Conservation (phyloP, 2,113 vertebrate species). For the Oncorhynchus masou region DNA sequence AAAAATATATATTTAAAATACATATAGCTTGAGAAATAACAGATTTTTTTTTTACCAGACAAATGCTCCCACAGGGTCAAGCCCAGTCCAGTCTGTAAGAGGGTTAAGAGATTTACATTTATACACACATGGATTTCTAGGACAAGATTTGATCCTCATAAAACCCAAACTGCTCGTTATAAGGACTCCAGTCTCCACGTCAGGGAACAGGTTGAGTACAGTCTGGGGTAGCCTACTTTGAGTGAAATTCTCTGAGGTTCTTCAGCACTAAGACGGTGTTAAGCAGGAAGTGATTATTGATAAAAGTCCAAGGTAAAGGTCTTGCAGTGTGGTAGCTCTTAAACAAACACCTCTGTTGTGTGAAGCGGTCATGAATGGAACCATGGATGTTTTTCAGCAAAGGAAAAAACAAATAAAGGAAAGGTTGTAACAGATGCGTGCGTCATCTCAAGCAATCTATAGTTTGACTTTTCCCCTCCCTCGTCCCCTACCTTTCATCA, state of each 20-base stretch:
- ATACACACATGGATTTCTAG: constrained; percentile 32
- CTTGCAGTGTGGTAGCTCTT: background rate
- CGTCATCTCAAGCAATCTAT: too few species aligned
- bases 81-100: constrained; percentile 33
- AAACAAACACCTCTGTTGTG: constrained; percentile 4
- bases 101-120: constrained; percentile 57
- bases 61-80: constrained; percentile 39
- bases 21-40: constrained; percentile 1
- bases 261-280: constrained; percentile 31
- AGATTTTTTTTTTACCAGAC: constrained; percentile 19
- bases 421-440: background rate
- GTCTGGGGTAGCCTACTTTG: background rate
- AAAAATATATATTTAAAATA: background rate
- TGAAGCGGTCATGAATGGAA: background rate
- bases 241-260: constrained; percentile 20
- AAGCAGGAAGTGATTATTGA: constrained; percentile 46
- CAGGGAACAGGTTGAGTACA: constrained; percentile 18
- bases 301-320: constrained; percentile 14
- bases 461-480: too few species aligned
- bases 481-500: too few species aligned
- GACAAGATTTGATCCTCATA: constrained; percentile 40
- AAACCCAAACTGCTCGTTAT: constrained; percentile 24
- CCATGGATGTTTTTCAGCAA: background rate
- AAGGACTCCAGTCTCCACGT: background rate
- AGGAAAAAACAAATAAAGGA: background rate